Evolutionary conservation across 2,888 invertebrate genomes (phyloP).

Genomic region (Cephus pulcher): DNA sequence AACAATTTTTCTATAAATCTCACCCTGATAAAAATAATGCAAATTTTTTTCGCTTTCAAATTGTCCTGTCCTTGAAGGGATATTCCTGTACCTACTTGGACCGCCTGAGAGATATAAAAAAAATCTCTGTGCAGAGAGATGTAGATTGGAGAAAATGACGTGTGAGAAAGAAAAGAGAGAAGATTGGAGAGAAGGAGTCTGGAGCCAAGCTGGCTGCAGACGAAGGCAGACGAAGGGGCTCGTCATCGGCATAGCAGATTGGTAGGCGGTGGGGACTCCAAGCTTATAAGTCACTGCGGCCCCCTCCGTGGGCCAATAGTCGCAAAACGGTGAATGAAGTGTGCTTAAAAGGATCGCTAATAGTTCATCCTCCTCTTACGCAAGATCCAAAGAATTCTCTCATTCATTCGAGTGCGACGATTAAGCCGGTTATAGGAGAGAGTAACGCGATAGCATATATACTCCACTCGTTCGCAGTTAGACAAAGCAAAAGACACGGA

Average conservation of each 20-base stretch:
- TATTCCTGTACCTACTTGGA: background rate
- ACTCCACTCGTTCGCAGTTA: background rate
- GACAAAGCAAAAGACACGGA: background rate
- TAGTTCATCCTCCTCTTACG: conserved; percentile 1
- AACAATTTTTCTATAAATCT: background rate
- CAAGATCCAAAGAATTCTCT: background rate
- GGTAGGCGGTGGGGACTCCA: conserved; percentile 57
- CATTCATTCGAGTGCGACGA: background rate
- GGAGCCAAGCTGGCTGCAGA: conserved; percentile 65
- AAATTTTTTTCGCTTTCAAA: background rate
- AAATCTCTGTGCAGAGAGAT: background rate
- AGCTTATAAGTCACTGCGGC: conserved; percentile 63
- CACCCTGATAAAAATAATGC: background rate
- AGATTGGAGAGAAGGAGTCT: conserved; percentile 40
- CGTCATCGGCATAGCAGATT: conserved; percentile 52
- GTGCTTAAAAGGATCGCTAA: conserved; percentile 22
- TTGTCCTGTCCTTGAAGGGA: background rate
- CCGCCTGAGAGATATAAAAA: background rate
- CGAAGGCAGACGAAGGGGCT: conserved; percentile 61
- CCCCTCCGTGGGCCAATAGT: conserved; percentile 59
- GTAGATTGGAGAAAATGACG: background rate
- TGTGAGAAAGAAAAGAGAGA: background rate
- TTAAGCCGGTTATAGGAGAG: background rate
- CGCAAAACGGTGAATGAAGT: conserved; percentile 60
- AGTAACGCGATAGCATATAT: background rate